Evolutionary conservation across 1,140 invertebrate species (phyloP), one percentile per base, ranked within the genome.

Genomic region (Magallana gigas): DNA sequence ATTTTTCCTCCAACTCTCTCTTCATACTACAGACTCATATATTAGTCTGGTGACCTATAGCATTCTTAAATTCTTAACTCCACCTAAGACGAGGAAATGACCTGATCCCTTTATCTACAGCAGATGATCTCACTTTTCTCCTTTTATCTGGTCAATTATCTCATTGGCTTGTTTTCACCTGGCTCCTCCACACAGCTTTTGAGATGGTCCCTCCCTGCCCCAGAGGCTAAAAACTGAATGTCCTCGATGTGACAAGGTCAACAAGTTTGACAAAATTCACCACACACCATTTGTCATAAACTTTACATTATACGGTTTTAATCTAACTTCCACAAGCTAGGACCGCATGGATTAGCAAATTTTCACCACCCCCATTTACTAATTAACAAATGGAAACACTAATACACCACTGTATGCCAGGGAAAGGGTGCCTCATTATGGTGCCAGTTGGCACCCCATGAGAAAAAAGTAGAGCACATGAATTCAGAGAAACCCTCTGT

Each of bases 341-440:
- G 36, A 48, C 36, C 36, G 36, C 36, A 2, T 76, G 18, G 23
- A 29, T 23, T 11, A 76, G 23, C 68, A 5, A 76, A 23, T 76
- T 29, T 29, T 8, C 68, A 36, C 29, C 68, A 76, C 23, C 68
- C 68, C 68, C 68, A 71, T 76, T 76, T 12, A 18, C 68, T 76
- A 76, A 76, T 76, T 76, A 76, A 76, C 68, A 76, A 76, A 76
- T 76, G 68, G 68, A 76, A 76, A 36, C 68, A 76, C 36, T 62
- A 62, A 62, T 62, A 12, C 11, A 62, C 60, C 60, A 62, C 60
- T 62, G 36, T 48, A 62, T 12, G 60, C 60, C 60, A 62, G 60
- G n/a, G 60, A 36, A 48, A 23, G 8, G 68, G 68, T 76, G 23
- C 36, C 36, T 76, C 68, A 76, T 76, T 76, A 76, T 36, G 23